Evolutionary conservation across 1,140 invertebrate genomes (phyloP).

Genomic region (Triops cancriformis): DNA sequence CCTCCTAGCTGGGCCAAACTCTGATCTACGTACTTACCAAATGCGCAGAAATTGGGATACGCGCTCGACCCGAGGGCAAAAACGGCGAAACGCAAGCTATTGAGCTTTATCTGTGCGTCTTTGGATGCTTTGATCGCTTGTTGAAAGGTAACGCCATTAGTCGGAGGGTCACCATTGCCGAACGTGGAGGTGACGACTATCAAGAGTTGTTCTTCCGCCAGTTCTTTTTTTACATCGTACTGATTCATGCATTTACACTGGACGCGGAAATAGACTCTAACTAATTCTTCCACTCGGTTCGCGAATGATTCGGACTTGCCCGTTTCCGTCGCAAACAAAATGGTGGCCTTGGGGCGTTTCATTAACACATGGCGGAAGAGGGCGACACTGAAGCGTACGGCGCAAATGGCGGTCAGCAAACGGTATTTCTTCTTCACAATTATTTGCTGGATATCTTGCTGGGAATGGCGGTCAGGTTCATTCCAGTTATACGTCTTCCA

Average conservation of each 20-base stretch:
- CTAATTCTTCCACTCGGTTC: slow-evolving; percentile 33
- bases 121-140: neutral
- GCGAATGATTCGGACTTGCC: slow-evolving; percentile 39
- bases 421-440: neutral
- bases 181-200: slow-evolving; percentile 40
- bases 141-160: slow-evolving; percentile 38
- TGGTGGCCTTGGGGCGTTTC: slow-evolving; percentile 35
- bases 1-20: slow-evolving; percentile 79
- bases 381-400: slow-evolving; percentile 15
- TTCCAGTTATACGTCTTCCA: slow-evolving; percentile 4
- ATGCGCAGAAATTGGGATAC: slow-evolving; percentile 94
- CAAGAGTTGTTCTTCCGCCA: slow-evolving; percentile 36
- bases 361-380: slow-evolving; percentile 29
- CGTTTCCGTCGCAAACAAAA: slow-evolving; percentile 40
- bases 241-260: slow-evolving; percentile 37
- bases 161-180: slow-evolving; percentile 40
- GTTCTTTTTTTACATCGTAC: slow-evolving; percentile 34
- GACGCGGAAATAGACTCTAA: slow-evolving; percentile 36
- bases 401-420: slow-evolving; percentile 21
- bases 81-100: slow-evolving; percentile 68
- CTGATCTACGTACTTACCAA: slow-evolving; percentile 87
- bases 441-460: neutral
- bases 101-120: neutral
- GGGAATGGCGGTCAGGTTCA: neutral
- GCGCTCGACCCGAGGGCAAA: slow-evolving; percentile 90